Percentiles rank a stretch among this genome's conserved stretches.
These are phyloP conservation scores for Conopomorpha cramerella DNA, from an alignment of 1,140 invertebrate genomes.

Conservation along the genomic window DNA sequence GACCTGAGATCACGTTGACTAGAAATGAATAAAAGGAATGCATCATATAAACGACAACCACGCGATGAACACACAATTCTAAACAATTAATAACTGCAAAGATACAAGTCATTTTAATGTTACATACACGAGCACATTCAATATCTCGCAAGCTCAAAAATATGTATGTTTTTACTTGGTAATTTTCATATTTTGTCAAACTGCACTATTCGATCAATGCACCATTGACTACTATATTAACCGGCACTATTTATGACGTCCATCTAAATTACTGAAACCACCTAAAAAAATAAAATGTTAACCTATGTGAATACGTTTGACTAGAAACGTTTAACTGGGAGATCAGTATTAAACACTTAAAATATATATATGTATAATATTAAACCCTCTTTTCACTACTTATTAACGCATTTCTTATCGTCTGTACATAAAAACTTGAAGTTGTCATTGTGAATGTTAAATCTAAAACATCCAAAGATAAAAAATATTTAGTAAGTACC, in stretches of 20 bases:
- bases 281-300: slow-evolving; percentile 17
- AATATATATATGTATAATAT: not conserved
- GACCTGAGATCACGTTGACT: no score
- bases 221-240: slow-evolving; percentile 15
- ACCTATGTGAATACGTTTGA: slow-evolving; percentile 32
- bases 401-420: not conserved
- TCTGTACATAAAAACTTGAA: slow-evolving; percentile 5
- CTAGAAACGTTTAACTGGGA: slow-evolving; percentile 45
- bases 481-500: no score
- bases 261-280: slow-evolving; percentile 24
- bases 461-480: no score
- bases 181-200: not conserved
- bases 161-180: not conserved
- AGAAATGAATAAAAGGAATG: no score
- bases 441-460: slow-evolving; percentile 12
- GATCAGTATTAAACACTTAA: slow-evolving; percentile 17
- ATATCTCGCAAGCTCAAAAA: no score
- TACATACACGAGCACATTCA: not conserved
- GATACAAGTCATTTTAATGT: not conserved
- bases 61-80: no score
- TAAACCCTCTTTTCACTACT: not conserved
- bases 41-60: no score
- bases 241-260: slow-evolving; percentile 19
- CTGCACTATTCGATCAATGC: not conserved
- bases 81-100: no score